Evolutionary conservation across 1,140 invertebrate genomes (phyloP).

Genomic region (Eurosta solidaginis): DNA sequence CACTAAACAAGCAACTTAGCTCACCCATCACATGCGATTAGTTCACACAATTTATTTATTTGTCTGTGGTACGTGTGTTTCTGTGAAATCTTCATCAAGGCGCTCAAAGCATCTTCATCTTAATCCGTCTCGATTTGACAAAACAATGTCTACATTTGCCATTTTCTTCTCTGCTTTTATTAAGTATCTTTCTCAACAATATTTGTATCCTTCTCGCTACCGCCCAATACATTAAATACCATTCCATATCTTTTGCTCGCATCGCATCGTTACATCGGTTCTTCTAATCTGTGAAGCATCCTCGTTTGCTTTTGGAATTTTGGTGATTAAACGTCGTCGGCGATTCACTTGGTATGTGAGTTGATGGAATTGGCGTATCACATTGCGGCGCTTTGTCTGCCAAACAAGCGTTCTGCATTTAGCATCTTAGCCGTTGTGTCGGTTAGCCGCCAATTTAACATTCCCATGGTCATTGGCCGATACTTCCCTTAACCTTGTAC

Average conservation of each 20-base stretch:
- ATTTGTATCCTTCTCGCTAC: background rate
- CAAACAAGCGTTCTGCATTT: slow-evolving; percentile 4
- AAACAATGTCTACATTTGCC: background rate
- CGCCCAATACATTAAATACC: background rate
- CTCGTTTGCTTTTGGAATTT: slow-evolving; percentile 1
- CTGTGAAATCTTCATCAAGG: background rate
- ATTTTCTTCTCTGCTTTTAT: background rate
- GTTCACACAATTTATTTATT: background rate
- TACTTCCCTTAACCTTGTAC: slow-evolving; percentile 9
- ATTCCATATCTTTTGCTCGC: background rate
- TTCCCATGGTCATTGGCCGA: slow-evolving; percentile 20
- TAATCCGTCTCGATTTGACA: background rate
- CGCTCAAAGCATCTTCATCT: background rate
- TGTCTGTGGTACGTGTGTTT: background rate
- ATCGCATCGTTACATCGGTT: background rate
- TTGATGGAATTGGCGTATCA: background rate
- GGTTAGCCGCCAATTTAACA: background rate
- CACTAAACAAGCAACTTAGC: background rate
- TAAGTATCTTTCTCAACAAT: background rate
- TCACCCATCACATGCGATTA: background rate
- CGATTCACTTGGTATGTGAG: background rate
- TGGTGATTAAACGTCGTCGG: background rate
- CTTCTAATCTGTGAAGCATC: background rate
- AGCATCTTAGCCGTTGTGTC: background rate
- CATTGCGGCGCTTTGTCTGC: background rate